Conservation (phyloP, 2,888 invertebrate genomes). For the Gastrophysa polygoni region DNA sequence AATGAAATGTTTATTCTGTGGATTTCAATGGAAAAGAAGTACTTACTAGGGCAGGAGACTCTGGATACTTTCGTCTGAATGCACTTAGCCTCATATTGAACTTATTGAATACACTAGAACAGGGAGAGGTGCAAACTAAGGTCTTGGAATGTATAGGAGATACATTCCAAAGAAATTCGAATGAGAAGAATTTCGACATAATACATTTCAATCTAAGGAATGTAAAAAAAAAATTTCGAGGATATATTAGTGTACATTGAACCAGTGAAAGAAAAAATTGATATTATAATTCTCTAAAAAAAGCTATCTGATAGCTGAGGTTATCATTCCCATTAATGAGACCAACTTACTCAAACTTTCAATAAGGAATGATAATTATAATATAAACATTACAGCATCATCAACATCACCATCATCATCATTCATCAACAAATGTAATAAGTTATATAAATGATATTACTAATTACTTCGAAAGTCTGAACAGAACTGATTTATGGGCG, state of each 20-base stretch:
- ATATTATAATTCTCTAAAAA: not conserved
- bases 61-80: not conserved
- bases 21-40: not conserved
- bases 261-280: constrained; percentile 1
- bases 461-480: not conserved
- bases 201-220: not conserved
- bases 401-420: too few species aligned
- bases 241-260: constrained; percentile 1
- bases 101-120: not conserved
- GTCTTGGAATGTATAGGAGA: not conserved
- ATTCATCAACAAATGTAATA: not conserved
- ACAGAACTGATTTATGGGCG: not conserved
- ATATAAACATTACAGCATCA: not conserved
- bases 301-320: not conserved
- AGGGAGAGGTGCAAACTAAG: constrained; percentile 4
- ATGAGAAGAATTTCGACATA: not conserved
- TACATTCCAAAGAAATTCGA: not conserved
- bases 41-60: not conserved
- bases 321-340: not conserved
- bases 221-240: not conserved
- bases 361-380: constrained; percentile 1
- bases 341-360: constrained; percentile 1
- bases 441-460: not conserved
- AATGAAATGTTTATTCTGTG: not conserved
- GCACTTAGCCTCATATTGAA: not conserved